These are phyloP conservation scores for Chaenocephalus aceratus DNA, from an alignment of 2,113 vertebrate species.

Conservation along the genomic window DNA sequence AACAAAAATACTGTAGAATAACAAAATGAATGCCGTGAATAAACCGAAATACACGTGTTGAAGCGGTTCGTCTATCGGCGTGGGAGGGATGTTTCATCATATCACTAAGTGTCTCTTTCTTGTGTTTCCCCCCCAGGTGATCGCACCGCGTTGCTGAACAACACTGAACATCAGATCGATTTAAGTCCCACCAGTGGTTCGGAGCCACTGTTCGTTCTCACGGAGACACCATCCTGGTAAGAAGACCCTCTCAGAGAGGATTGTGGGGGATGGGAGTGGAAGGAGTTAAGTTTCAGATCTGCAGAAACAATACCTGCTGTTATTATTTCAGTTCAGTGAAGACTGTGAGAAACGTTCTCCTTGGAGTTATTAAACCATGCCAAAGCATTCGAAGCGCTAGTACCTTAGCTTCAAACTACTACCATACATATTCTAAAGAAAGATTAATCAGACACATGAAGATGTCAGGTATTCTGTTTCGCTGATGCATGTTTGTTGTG, in stretches of 20 bases:
- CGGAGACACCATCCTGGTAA: constrained; percentile 90
- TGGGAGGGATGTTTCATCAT: neutral
- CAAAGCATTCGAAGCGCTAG: too few species aligned
- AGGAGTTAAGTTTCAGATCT: constrained; percentile 10
- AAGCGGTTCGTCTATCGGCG: too few species aligned
- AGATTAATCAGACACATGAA: too few species aligned
- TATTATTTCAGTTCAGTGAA: neutral
- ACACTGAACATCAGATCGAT: constrained; percentile 80
- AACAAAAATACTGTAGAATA: too few species aligned
- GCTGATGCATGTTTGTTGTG: too few species aligned
- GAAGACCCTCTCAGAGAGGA: constrained; percentile 17
- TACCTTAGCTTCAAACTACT: too few species aligned
- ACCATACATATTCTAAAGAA: too few species aligned
- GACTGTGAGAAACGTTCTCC: neutral
- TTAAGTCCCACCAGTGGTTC: constrained; percentile 94
- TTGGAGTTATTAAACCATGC: too few species aligned
- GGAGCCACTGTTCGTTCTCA: constrained; percentile 92
- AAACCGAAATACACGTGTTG: too few species aligned
- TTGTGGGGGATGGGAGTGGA: constrained; percentile 14
- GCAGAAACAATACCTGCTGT: neutral
- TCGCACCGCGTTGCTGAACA: constrained; percentile 66
- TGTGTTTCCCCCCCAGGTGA: constrained; percentile 73
- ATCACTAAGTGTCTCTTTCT: constrained; percentile 11
- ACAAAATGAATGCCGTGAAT: too few species aligned
- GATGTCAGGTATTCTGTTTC: too few species aligned